phyloP scores from a whole-genome alignment of 2,113 vertebrate species.

The Platysteira castanea region DNA sequence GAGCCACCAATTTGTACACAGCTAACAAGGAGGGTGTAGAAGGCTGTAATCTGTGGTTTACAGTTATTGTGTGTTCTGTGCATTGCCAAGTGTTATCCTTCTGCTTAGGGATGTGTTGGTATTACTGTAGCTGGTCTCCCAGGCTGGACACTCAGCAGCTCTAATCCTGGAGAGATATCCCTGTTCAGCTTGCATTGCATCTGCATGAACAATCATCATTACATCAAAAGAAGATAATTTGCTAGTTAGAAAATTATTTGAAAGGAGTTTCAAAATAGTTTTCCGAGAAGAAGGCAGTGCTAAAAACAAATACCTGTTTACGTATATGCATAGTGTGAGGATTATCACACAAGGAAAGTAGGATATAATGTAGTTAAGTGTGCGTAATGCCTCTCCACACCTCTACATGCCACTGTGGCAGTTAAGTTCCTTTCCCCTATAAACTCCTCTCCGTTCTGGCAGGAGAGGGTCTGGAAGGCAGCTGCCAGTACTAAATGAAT shows the following conservation, averaged over 20 bases:
- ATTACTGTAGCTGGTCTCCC: neutral
- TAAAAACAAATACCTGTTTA: constrained; percentile 2
- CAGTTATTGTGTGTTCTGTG: neutral
- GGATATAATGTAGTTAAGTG: neutral
- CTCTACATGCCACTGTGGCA: neutral
- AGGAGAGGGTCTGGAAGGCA: neutral
- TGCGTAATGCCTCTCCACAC: neutral
- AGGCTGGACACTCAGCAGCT: neutral
- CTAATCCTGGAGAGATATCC: neutral
- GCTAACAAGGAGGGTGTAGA: rapidly evolving
- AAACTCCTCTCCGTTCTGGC: neutral
- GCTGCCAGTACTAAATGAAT: neutral
- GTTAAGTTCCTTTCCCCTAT: neutral
- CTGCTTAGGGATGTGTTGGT: neutral
- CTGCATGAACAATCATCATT: neutral
- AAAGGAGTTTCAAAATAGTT: neutral
- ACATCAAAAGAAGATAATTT: neutral
- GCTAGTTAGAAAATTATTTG: neutral
- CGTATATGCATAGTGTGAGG: neutral
- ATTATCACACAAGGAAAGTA: neutral
- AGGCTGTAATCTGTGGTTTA: neutral
- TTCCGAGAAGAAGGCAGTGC: neutral
- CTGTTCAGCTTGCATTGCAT: neutral
- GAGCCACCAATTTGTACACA: neutral
- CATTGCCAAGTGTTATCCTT: neutral